Evolutionary conservation across 1,140 invertebrate genomes (phyloP).

Genomic region (Homalodisca vitripennis): DNA sequence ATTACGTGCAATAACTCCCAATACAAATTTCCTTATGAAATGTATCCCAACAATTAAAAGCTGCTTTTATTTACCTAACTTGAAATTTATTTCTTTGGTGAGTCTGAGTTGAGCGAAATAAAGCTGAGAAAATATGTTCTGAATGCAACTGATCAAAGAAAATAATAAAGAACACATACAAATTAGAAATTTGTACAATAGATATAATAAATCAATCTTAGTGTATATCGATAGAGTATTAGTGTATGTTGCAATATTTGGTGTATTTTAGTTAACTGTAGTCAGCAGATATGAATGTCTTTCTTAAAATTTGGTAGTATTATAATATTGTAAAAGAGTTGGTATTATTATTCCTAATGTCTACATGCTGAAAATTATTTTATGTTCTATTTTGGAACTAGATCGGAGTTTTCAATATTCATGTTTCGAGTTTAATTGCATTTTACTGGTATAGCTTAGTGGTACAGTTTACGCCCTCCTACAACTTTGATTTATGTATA

Average conservation of each 20-base stretch:
- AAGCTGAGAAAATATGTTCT: too few species aligned
- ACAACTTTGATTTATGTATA: neutral
- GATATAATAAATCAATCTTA: neutral
- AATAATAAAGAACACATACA: too few species aligned
- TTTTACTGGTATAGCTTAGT: neutral
- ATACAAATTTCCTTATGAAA: too few species aligned
- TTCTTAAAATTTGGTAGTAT: slow-evolving; percentile 18
- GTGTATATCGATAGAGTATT: neutral
- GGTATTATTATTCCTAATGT: slow-evolving; percentile 23
- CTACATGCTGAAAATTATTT: neutral
- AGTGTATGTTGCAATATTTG: slow-evolving; percentile 13
- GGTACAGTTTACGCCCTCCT: too few species aligned
- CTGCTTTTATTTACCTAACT: too few species aligned
- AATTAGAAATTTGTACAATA: neutral
- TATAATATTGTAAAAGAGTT: slow-evolving; percentile 16
- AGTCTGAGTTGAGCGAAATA: too few species aligned
- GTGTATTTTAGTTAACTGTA: slow-evolving; percentile 11
- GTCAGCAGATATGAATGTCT: slow-evolving; percentile 5
- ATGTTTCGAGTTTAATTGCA: neutral
- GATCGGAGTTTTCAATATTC: neutral
- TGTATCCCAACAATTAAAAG: too few species aligned
- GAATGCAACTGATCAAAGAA: too few species aligned
- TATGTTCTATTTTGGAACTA: neutral
- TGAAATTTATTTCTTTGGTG: too few species aligned
- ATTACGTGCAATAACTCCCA: too few species aligned